phyloP scores from a whole-genome alignment of 1,140 invertebrate genomes.

The Hylyphantes graminicola region DNA sequence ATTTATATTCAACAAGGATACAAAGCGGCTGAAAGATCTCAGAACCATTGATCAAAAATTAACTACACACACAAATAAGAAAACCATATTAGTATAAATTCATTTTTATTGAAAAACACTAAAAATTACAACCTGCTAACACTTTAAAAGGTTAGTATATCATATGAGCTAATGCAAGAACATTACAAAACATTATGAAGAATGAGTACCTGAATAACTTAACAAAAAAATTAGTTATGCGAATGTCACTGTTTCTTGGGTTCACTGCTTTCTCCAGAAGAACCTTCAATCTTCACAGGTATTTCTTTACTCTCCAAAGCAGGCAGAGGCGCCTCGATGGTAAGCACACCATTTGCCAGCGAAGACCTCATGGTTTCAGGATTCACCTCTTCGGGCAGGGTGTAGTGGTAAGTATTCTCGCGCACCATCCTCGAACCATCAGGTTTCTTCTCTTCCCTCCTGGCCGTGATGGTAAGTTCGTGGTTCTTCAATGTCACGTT shows the following conservation, averaged over 20 bases:
- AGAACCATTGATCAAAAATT: no score
- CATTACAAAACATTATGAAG: no score
- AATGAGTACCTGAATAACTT: no score
- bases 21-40: no score
- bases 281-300: constrained; percentile 37
- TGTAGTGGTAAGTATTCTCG: constrained; percentile 67
- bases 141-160: no score
- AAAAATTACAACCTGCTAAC: no score
- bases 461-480: constrained; percentile 64
- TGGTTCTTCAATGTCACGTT: constrained; percentile 65
- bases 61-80: no score
- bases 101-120: no score
- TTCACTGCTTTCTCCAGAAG: not conserved
- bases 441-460: constrained; percentile 62
- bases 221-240: not conserved
- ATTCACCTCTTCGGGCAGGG: constrained; percentile 68
- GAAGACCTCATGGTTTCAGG: constrained; percentile 58
- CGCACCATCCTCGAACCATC: constrained; percentile 66
- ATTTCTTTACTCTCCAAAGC: constrained; percentile 54
- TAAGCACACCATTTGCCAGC: constrained; percentile 38
- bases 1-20: no score
- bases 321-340: constrained; percentile 53
- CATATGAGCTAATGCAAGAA: no score
- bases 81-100: no score
- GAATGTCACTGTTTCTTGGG: constrained; percentile 5